Base-by-base conservation (phyloP, 2,113 vertebrate species). In the Jaculus jaculus region DNA sequence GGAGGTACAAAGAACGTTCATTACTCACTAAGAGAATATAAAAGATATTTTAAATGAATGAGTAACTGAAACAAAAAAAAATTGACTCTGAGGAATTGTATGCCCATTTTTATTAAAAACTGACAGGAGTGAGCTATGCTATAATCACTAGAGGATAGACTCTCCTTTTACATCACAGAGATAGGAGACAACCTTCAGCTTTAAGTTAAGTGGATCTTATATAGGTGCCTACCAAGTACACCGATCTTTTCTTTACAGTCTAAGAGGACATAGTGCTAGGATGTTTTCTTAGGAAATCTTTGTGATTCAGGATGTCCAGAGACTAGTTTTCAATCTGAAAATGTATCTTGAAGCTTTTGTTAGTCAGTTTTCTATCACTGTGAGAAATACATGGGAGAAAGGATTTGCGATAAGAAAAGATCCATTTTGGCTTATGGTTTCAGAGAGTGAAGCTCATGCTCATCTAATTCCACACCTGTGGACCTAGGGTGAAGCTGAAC, bases 1-100 rank as follows among this genome's bases (percentile, higher is more conserved):
- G 6, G 58, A 94, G 72, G 26, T 61, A 92, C 74, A 90, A 92
- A 94, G 39, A 90, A 86, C 85, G 90, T 93, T 92, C 95, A 93
- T 87, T 83, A 39, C 77, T 93, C 69, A 92, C 47, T 72, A 71
- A 90, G 47, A 42, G 39, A 92, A 73, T 37, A 83, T 17, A 88
- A 90, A 94, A 84, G 32, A 88, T 60, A 82, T 51, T 94, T 95
- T 30, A 92, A 86, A 61, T 68, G 51, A 91, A 80, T 65, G 47
- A 78, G 73, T 30, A 80, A 63, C 20, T 47, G 34, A 87, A 39
- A 65, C n/a, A 94, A 72, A 82, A 92, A 65, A 74, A 87, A 61
- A 16, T 83, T 84, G 80, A 93, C 51, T 82, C 91, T 28, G 24
- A 95, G 95, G 73, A 90, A 73, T 2, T 28, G 21, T 24, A 73